A percentile compares a stretch with the other conserved stretches of the same genome.
Evolutionary conservation across 2,888 invertebrate genomes (phyloP).

Genomic region (Drosophila paranaensis): DNA sequence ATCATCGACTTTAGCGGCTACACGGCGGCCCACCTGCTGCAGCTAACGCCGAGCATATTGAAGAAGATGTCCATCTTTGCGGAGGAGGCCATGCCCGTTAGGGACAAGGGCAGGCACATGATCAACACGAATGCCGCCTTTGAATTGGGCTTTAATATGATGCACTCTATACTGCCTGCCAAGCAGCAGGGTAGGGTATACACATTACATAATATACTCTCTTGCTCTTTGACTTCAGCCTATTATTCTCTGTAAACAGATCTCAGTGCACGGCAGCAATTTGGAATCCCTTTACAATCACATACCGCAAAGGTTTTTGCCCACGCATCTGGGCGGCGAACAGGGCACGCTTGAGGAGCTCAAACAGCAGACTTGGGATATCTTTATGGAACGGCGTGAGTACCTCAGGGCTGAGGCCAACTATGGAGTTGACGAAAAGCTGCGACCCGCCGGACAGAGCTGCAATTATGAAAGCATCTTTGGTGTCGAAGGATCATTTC

Average conservation of each 20-base stretch:
- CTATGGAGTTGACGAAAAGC: conserved; percentile 72
- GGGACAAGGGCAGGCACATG: conserved; percentile 87
- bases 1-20: conserved; percentile 86
- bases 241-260: conserved; percentile 77
- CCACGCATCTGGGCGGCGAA: conserved; percentile 88
- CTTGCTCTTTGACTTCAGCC: neutral
- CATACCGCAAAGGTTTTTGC: conserved; percentile 87
- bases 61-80: conserved; percentile 86
- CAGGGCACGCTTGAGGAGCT: conserved; percentile 85
- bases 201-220: conserved; percentile 14
- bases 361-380: conserved; percentile 50
- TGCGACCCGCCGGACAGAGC: conserved; percentile 62
- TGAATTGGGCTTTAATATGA: conserved; percentile 86
- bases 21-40: conserved; percentile 86
- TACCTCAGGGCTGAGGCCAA: conserved; percentile 71
- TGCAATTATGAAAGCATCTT: conserved; percentile 69
- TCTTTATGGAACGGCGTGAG: conserved; percentile 51
- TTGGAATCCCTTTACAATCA: conserved; percentile 86
- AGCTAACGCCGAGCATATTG: conserved; percentile 86
- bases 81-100: conserved; percentile 87
- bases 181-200: conserved; percentile 87
- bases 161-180: conserved; percentile 86
- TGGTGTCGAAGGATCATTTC: conserved; percentile 79
- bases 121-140: conserved; percentile 87
- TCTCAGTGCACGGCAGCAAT: conserved; percentile 86